A percentile compares a stretch with the other conserved stretches of the same genome.
Conservation (phyloP, 2,888 invertebrate species). For the Tiliacea citrago region DNA sequence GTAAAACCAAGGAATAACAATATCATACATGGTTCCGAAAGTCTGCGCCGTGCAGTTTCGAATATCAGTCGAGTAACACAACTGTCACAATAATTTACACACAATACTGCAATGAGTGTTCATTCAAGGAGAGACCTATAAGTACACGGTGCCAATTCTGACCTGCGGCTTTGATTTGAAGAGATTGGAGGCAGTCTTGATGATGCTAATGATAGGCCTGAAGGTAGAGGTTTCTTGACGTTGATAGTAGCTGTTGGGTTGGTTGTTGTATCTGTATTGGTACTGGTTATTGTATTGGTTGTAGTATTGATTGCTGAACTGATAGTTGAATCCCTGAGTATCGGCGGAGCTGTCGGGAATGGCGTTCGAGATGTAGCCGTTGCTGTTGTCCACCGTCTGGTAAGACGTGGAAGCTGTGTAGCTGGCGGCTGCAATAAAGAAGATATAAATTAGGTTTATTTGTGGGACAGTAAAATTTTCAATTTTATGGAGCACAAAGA, state of each 20-base stretch:
- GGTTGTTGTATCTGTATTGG: constrained; percentile 72
- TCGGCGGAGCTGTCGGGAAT: constrained; percentile 89
- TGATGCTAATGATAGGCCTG: constrained; percentile 86
- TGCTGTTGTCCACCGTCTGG: constrained; percentile 83
- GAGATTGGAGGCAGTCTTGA: constrained; percentile 86
- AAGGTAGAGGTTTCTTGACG: constrained; percentile 82
- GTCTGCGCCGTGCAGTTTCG: constrained; percentile 79
- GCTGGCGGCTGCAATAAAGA: constrained; percentile 82
- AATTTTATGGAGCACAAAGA: background rate
- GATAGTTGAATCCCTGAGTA: constrained; percentile 83
- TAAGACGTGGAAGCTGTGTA: constrained; percentile 85
- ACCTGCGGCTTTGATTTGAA: constrained; percentile 86
- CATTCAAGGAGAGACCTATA: constrained; percentile 72
- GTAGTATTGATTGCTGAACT: constrained; percentile 81
- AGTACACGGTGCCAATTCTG: constrained; percentile 85
- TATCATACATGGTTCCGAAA: constrained; percentile 86
- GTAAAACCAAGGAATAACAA: constrained; percentile 90
- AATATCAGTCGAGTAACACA: constrained; percentile 90
- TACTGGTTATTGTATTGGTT: constrained; percentile 85
- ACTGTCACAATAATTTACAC: constrained; percentile 86
- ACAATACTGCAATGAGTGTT: constrained; percentile 81
- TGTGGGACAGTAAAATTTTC: constrained; percentile 15
- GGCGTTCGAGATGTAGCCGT: constrained; percentile 89
- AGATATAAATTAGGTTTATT: constrained; percentile 52
- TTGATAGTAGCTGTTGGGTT: constrained; percentile 78